phyloP scores from a whole-genome alignment of 1,140 invertebrate genomes.

The Atta texana region DNA sequence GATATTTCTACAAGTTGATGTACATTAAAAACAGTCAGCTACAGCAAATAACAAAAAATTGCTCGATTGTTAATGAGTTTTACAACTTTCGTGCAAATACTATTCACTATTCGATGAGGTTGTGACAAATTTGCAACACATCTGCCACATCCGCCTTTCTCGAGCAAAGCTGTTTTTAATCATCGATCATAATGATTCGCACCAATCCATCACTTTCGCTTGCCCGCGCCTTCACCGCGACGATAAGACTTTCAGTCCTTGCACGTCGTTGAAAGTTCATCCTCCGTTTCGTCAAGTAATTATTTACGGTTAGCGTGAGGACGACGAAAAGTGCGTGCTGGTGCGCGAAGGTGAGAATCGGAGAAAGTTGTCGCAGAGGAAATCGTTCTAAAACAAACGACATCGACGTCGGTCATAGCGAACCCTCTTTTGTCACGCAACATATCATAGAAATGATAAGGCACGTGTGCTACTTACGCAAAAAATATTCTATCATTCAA shows the following conservation, averaged over 20 bases:
- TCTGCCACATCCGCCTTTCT: not conserved
- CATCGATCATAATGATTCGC: not conserved
- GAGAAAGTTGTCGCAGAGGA: slow-evolving; percentile 71
- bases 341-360: slow-evolving; percentile 61
- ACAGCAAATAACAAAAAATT: too few relatives aligned
- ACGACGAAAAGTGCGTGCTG: slow-evolving; percentile 71
- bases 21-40: too few relatives aligned
- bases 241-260: slow-evolving; percentile 58
- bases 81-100: not conserved
- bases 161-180: slow-evolving; percentile 1
- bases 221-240: slow-evolving; percentile 48
- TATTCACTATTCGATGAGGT: not conserved
- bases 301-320: slow-evolving; percentile 76
- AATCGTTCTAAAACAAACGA: slow-evolving; percentile 58
- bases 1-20: too few relatives aligned
- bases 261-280: slow-evolving; percentile 80
- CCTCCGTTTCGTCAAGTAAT: slow-evolving; percentile 75
- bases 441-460: slow-evolving; percentile 44
- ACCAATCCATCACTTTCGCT: slow-evolving; percentile 79
- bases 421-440: slow-evolving; percentile 35
- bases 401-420: not conserved
- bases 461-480: slow-evolving; percentile 46
- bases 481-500: slow-evolving; percentile 24
- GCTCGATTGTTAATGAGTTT: too few relatives aligned
- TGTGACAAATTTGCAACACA: not conserved